Percentiles rank a stretch among this genome's conserved stretches.
These are phyloP conservation scores for Luffia ferchaultella DNA, from an alignment of 2,888 invertebrate genomes.

Conservation along the genomic window DNA sequence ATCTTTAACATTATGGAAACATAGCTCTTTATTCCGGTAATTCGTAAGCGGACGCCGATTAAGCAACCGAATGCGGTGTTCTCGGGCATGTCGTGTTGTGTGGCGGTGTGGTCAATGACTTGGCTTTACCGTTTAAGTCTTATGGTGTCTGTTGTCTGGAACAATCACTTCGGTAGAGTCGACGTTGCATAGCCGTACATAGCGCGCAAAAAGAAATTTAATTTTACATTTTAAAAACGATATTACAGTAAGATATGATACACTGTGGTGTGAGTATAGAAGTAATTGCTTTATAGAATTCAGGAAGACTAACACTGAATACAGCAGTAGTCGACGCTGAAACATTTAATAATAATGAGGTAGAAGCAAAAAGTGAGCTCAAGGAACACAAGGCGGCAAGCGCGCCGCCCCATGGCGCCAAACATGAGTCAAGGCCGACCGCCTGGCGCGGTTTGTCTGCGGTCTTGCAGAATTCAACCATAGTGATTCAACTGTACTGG, in stretches of 20 bases:
- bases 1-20: background rate
- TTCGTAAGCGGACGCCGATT: slow-evolving; percentile 20
- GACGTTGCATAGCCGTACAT: too few relatives aligned
- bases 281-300: too few relatives aligned
- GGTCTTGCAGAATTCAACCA: too few relatives aligned
- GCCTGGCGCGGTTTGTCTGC: background rate
- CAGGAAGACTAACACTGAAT: too few relatives aligned
- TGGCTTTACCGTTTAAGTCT: slow-evolving; percentile 37
- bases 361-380: background rate
- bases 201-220: too few relatives aligned
- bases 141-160: background rate
- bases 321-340: too few relatives aligned
- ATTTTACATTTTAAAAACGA: too few relatives aligned
- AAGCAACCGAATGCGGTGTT: slow-evolving; percentile 36
- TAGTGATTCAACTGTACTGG: too few relatives aligned
- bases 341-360: background rate
- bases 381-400: background rate
- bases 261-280: too few relatives aligned
- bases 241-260: too few relatives aligned
- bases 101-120: slow-evolving; percentile 39
- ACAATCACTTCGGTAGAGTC: too few relatives aligned
- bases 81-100: slow-evolving; percentile 32
- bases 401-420: background rate
- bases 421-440: background rate
- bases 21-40: slow-evolving; percentile 20